Base-by-base conservation (phyloP, 35 echinoderm and acorn worm species). In the Chiridota heheva region DNA sequence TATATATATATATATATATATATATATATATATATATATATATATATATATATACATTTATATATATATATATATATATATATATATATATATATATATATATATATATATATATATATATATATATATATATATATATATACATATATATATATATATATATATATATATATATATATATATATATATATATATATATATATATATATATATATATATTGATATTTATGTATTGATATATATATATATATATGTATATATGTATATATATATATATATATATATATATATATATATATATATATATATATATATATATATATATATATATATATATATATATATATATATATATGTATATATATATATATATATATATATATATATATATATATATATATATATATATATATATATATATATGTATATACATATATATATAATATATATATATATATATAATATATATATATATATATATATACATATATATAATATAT, bases 301-400 rank as follows among this genome's bases (percentile, higher is more conserved):
- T 51, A 51, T 51, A 22, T 51, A 22, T 51, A 51, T 51, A 51
- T 51, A 51, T 51, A 51, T 51, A 22, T 51, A 22, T 51, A 51
- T 51, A 22, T 51, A 51, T 51, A 51, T 51, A 51, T 51, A 51
- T 51, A 51, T 51, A 51, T 51, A 51, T 51, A 51, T 51, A 51
- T 51, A 51, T 51, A 51, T 51, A 51, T 51, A 51, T 51, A 51
- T 51, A 22, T 51, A 51, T 51, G 47, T 51, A 51, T 51, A 22
- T 51, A 51, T 51, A 22, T 51, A 22, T 51, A 22, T 51, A 51
- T 51, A 22, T 51, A 22, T 22, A 51, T 51, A 51, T 51, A 51
- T 51, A 51, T 51, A 51, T 12, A 51, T 51, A 12, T 22, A 51
- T 51, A 51, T 51, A 51, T 51, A 51, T 51, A 51, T 51, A 22